Evolutionary conservation across 92 coral and sea anemone species (phyloP).

Genomic region (Umimayanthus kanabou): DNA sequence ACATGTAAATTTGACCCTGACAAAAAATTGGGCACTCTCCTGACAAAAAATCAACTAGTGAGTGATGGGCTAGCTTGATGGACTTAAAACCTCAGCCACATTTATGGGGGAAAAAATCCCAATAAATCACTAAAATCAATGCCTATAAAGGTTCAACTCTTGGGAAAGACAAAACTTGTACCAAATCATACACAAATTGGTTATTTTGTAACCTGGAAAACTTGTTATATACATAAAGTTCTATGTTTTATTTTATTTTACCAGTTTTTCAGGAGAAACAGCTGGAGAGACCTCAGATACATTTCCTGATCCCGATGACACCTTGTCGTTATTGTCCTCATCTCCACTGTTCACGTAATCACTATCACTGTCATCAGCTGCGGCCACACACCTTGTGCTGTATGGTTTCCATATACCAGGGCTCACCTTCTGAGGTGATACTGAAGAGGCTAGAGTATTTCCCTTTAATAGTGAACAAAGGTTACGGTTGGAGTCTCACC

Average conservation of each 20-base stretch:
- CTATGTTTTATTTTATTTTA: background rate
- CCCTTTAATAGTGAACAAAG: background rate
- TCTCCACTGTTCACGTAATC: slow-evolving; percentile 87
- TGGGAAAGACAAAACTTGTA: too few species aligned
- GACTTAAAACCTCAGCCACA: too few species aligned
- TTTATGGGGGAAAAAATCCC: too few species aligned
- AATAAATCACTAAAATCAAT: too few species aligned
- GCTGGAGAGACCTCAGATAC: slow-evolving; percentile 25
- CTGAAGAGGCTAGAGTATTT: background rate
- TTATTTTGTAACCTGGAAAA: background rate
- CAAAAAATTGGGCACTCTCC: too few species aligned
- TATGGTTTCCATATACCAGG: slow-evolving; percentile 8
- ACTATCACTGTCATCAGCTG: slow-evolving; percentile 67
- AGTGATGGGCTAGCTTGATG: too few species aligned
- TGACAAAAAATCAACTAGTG: too few species aligned
- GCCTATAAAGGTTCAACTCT: too few species aligned
- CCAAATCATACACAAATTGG: too few species aligned
- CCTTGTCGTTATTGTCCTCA: slow-evolving; percentile 57
- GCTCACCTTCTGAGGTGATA: slow-evolving; percentile 5
- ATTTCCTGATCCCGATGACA: slow-evolving; percentile 19
- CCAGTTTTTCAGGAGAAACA: slow-evolving; percentile 85
- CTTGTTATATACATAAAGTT: background rate
- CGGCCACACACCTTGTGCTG: background rate
- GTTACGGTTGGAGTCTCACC: background rate
- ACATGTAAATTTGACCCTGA: too few species aligned